Conservation (phyloP, 2,797 vertebrate genomes). For the Mormyrus proboscirostris region DNA sequence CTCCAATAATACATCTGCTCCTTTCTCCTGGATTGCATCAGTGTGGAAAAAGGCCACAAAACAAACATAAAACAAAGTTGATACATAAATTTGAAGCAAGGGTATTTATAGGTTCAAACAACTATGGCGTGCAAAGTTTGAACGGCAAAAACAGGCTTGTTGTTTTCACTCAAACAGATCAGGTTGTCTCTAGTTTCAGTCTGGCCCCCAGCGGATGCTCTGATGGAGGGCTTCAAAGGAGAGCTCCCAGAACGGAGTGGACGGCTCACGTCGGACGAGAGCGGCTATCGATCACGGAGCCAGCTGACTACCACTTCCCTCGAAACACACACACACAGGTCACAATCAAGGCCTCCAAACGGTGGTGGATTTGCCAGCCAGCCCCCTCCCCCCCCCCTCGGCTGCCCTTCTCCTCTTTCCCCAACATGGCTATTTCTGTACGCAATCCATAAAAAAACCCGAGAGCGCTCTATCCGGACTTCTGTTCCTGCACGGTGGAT, state of each 20-base stretch:
- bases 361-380: constrained; percentile 15
- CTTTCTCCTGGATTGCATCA: background rate
- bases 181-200: background rate
- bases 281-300: constrained; percentile 44
- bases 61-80: background rate
- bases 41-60: background rate
- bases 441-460: constrained; percentile 35
- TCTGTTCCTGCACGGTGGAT: constrained; percentile 36
- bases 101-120: background rate
- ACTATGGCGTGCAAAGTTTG: background rate
- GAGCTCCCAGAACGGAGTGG: background rate
- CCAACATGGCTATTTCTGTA: constrained; percentile 38
- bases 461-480: constrained; percentile 27
- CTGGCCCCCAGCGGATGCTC: background rate
- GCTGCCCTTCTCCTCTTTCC: constrained; percentile 31
- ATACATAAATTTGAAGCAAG: background rate
- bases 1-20: background rate
- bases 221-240: background rate
- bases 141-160: background rate
- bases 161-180: background rate
- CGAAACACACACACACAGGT: constrained; percentile 46
- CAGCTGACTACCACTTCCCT: constrained; percentile 41
- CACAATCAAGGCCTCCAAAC: constrained; percentile 21
- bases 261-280: constrained; percentile 10
- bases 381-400: background rate